A percentile compares a stretch with the other conserved stretches of the same genome.
Conservation (phyloP, 2,797 vertebrate genomes). For the Borostomias antarcticus region DNA sequence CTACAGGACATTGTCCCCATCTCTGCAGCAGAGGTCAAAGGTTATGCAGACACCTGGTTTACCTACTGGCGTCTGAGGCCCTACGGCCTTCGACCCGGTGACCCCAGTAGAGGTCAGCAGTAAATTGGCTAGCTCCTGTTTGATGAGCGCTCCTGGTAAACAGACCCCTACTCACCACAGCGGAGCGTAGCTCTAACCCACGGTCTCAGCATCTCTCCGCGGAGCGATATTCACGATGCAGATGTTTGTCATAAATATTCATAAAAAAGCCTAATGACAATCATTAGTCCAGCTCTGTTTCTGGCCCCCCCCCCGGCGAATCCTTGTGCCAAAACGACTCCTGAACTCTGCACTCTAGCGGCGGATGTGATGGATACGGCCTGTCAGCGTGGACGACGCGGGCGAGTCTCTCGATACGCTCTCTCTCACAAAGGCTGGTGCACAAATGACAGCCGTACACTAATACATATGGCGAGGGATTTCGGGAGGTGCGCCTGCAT, state of each 20-base stretch:
- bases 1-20: not conserved
- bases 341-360: constrained; percentile 65
- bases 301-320: constrained; percentile 58
- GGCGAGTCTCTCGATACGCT: constrained; percentile 44
- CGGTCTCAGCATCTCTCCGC: constrained; percentile 4
- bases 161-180: not conserved
- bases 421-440: constrained; percentile 14
- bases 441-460: constrained; percentile 6
- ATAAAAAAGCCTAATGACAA: constrained; percentile 66
- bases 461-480: not conserved
- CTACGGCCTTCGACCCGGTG: constrained; percentile 43
- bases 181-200: constrained; percentile 16
- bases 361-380: constrained; percentile 61
- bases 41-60: constrained; percentile 41
- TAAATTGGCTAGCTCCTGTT: constrained; percentile 22
- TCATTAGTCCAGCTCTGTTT: constrained; percentile 62
- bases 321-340: constrained; percentile 55
- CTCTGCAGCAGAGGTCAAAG: not conserved
- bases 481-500: not conserved
- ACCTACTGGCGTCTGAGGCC: constrained; percentile 27
- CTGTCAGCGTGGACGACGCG: constrained; percentile 55
- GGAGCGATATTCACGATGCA: constrained; percentile 50
- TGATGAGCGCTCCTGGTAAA: not conserved
- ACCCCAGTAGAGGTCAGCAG: constrained; percentile 35
- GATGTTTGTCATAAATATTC: constrained; percentile 75